These are phyloP conservation scores for Stenichneumon culpator DNA, from an alignment of 2,888 invertebrate species.

Conservation along the genomic window DNA sequence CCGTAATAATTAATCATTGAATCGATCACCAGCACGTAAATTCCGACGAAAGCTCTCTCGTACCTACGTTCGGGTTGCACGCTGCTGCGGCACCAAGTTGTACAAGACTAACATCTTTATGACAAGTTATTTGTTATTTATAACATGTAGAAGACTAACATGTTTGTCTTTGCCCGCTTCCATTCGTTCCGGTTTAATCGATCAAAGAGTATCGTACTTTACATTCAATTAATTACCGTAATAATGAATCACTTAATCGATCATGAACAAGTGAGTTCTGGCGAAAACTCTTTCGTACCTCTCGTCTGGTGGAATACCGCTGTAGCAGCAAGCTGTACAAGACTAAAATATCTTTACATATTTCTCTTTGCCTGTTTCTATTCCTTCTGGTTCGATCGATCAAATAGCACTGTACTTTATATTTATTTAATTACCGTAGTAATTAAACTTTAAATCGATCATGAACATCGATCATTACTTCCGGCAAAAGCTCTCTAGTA, in stretches of 20 bases:
- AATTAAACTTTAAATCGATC: too few relatives aligned
- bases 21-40: slow-evolving; percentile 67
- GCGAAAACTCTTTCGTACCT: slow-evolving; percentile 57
- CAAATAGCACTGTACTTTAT: too few relatives aligned
- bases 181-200: too few relatives aligned
- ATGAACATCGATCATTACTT: too few relatives aligned
- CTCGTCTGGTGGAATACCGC: background rate
- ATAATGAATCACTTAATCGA: slow-evolving; percentile 70
- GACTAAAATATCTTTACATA: too few relatives aligned
- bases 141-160: background rate
- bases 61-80: slow-evolving; percentile 2
- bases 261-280: slow-evolving; percentile 67
- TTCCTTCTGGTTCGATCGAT: background rate
- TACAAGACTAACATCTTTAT: slow-evolving; percentile 8
- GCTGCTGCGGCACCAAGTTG: slow-evolving; percentile 4
- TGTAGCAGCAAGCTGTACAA: slow-evolving; percentile 20
- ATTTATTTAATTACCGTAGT: too few relatives aligned
- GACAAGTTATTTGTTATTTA: too few relatives aligned
- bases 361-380: background rate
- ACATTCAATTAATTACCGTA: slow-evolving; percentile 49
- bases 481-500: too few relatives aligned
- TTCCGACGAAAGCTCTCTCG: slow-evolving; percentile 67
- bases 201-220: too few relatives aligned
- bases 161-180: background rate
- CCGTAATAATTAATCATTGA: slow-evolving; percentile 70